Evolutionary conservation across 2,797 vertebrate genomes (phyloP), one percentile per base, ranked within the genome.

Genomic region (Cephalopachus bancanus): DNA sequence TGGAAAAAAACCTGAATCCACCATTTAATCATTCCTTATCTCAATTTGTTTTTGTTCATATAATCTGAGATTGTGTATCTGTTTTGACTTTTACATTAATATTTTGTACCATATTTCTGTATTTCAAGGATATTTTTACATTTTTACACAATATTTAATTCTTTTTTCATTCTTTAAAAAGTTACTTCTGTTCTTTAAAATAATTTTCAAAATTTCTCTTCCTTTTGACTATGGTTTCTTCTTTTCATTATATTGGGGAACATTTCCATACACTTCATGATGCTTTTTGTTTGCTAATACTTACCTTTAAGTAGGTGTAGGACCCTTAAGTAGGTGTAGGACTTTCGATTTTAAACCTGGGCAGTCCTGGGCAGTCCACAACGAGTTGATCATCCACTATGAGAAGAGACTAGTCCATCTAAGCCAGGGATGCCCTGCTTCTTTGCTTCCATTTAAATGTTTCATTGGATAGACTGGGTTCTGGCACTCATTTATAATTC

Each of bases 41-140:
- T 8, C 26, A 10, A 67, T 53, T 65, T 76, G 17, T 85, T 49
- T 92, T 83, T 74, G 8, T 10, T 76, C 3, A 49, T 24, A 57
- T 10, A 67, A 67, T 24, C 26, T 67, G 19, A 1, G 60, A 44
- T 24, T 76, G 75, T 44, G 76, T 57, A 16, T 74, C 22, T 83
- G 22, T 19, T 75, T 44, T 16, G 10, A 19, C 14, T 65, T 75
- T 67, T 44, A 57, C n/a, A n/a, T 57, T 65, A 84, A 44, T 84
- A 37, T 76, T 92, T 76, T 22, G 2, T 51, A 72, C 6, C 55
- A 2, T 53, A 76, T 94, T 91, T 83, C 17, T 89, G 55, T 65
- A 20, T 65, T 92, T 65, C 20, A 60, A 69, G 51, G 65, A 78
- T 67, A 65, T 71, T 78, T 95, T 93, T n/a, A 79, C 22, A 79